phyloP scores from a whole-genome alignment of 2,113 vertebrate species.

The Eonycteris spelaea region DNA sequence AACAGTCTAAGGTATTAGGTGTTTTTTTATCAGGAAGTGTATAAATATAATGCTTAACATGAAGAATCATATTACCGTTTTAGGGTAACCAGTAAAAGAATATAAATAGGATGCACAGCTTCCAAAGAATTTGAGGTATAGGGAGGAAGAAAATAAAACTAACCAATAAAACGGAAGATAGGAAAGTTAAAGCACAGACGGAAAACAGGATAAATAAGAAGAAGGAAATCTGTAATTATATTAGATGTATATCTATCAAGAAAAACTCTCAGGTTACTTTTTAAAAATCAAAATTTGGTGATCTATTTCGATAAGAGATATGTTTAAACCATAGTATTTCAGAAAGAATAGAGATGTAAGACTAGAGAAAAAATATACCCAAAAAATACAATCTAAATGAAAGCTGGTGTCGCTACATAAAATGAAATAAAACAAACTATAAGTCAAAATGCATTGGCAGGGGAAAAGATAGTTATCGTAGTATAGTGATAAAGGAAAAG shows the following conservation, averaged over 20 bases:
- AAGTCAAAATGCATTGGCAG: neutral
- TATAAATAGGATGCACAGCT: neutral
- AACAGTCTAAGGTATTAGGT: neutral
- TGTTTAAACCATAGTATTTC: neutral
- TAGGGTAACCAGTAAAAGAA: neutral
- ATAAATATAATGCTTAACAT: neutral
- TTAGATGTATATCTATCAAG: neutral
- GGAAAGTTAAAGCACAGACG: neutral
- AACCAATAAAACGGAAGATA: neutral
- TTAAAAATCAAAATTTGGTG: neutral
- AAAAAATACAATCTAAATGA: conserved; percentile 20
- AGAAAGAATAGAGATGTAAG: neutral
- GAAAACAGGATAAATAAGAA: neutral
- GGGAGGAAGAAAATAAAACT: neutral
- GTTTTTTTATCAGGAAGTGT: neutral
- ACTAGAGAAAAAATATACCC: neutral
- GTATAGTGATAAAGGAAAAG: neutral
- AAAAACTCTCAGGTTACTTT: neutral
- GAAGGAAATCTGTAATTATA: neutral
- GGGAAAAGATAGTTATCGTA: neutral
- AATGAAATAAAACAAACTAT: neutral
- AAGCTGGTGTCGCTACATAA: neutral
- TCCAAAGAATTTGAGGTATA: neutral
- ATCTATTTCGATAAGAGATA: neutral
- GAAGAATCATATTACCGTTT: neutral